These are phyloP conservation scores for Platypus cylindrus DNA, from an alignment of 2,888 invertebrate species.

Conservation along the genomic window DNA sequence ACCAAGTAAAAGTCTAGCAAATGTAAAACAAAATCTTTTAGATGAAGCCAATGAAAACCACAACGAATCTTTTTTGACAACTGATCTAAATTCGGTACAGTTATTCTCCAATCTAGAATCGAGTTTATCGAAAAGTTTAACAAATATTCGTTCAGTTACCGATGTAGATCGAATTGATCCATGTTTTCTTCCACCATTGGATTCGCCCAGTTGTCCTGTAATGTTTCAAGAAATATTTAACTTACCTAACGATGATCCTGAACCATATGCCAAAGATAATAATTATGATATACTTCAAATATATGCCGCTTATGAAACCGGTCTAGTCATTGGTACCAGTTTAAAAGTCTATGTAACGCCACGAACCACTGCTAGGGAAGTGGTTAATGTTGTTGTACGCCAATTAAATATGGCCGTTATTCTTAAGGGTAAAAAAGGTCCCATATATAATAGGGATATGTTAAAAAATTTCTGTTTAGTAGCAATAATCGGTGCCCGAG, in stretches of 20 bases:
- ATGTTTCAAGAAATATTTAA: conserved; percentile 22
- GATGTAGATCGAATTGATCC: conserved; percentile 17
- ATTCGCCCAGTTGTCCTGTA: conserved; percentile 16
- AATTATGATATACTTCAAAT: conserved; percentile 53
- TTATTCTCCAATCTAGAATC: conserved; percentile 28
- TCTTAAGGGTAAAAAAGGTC: conserved; percentile 73
- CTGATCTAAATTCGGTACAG: conserved; percentile 22
- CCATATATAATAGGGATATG: conserved; percentile 72
- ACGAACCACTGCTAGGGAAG: conserved; percentile 86
- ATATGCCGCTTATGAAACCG: conserved; percentile 92
- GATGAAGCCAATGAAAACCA: conserved; percentile 20
- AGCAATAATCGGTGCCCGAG: conserved; percentile 89
- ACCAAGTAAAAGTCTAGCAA: conserved; percentile 49
- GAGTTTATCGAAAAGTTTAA: conserved; percentile 33
- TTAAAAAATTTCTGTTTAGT: conserved; percentile 85
- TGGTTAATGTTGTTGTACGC: conserved; percentile 89
- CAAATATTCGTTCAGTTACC: conserved; percentile 28
- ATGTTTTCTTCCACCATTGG: conserved; percentile 26
- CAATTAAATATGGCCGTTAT: conserved; percentile 90
- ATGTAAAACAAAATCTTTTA: conserved; percentile 38
- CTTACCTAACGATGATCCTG: conserved; percentile 22
- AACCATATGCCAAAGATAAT: conserved; percentile 27
- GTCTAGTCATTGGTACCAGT: conserved; percentile 83
- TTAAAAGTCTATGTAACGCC: conserved; percentile 88
- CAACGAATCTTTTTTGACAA: conserved; percentile 27